Base-by-base conservation (phyloP, 2,113 vertebrate genomes). In the crab-eating macaque (Macaca fascicularis) region DNA sequence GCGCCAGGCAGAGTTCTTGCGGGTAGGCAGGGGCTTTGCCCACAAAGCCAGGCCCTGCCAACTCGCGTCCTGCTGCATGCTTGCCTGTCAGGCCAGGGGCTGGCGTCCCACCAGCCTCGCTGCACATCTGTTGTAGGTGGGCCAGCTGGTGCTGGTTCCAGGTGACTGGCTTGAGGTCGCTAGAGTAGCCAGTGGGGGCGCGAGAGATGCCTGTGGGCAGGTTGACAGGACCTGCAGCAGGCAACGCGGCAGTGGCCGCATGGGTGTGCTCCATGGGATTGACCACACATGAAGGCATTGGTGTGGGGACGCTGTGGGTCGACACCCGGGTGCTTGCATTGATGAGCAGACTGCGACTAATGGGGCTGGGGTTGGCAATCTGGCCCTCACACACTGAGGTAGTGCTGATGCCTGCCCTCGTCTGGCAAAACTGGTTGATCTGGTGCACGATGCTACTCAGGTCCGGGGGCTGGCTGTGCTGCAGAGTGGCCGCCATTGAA, bases 341-440 rank as follows among this genome's bases (percentile, higher is more conserved):
- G 98, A 99, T 99, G 98, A 99, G 99, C 99, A 99, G 99, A 98
- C 99, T 99, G 97, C 99, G 99, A 99, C 99, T 99, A 98, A 99
- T 99, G 98, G 99, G 99, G 99, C 99, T 99, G 98, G 99, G 99
- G 98, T 99, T 99, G 98, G 99, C 99, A 55, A 99, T 99, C 99
- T 99, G 99, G 98, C 99, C 99, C 99, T 99, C 99, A 95, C 99
- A 99, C 97, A 99, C 99, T 98, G 99, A 99, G 98, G 99, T 99
- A 99, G 99, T 99, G 96, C 99, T 99, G 95, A 99, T 98, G 90
- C 99, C 99, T 98, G 99, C 99, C 98, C 99, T 99, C 96, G 99
- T 99, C 99, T 99, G 99, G 99, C 99, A 99, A 99, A 99, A 99
- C 98, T 99, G 99, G 99, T 99, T 99, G 98, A 99, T 99, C 99